Conservation (phyloP, 2,113 vertebrate species). For the Eubucco bourcierii region DNA sequence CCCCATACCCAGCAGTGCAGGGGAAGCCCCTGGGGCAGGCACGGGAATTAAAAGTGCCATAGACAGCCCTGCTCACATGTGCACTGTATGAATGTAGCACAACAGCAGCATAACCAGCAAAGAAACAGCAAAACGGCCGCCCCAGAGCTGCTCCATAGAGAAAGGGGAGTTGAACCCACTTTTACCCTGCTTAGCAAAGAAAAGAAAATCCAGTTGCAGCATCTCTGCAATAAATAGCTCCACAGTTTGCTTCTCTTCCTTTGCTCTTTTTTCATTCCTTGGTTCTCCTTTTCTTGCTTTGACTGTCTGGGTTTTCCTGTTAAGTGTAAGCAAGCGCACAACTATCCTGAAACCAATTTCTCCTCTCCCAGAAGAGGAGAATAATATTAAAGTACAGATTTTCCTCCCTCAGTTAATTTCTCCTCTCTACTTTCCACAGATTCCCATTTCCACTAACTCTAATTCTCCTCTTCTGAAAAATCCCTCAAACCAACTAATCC, state of each 20-base stretch:
- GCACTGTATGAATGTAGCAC: neutral
- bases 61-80: neutral
- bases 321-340: neutral
- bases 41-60: neutral
- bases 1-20: neutral
- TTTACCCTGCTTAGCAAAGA: neutral
- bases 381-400: neutral
- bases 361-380: neutral
- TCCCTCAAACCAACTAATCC: neutral
- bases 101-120: neutral
- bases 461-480: neutral
- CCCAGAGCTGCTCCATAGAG: neutral
- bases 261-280: neutral
- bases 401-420: neutral
- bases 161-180: neutral
- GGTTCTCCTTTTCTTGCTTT: neutral
- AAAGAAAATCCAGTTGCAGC: neutral
- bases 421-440: neutral
- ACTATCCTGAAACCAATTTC: neutral
- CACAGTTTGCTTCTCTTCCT: neutral
- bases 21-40: neutral
- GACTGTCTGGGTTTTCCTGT: neutral
- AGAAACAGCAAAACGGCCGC: neutral
- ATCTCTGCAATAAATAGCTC: neutral
- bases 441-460: neutral